These are phyloP conservation scores for Lottia gigantea DNA, from an alignment of 2,888 invertebrate genomes.

Conservation along the genomic window DNA sequence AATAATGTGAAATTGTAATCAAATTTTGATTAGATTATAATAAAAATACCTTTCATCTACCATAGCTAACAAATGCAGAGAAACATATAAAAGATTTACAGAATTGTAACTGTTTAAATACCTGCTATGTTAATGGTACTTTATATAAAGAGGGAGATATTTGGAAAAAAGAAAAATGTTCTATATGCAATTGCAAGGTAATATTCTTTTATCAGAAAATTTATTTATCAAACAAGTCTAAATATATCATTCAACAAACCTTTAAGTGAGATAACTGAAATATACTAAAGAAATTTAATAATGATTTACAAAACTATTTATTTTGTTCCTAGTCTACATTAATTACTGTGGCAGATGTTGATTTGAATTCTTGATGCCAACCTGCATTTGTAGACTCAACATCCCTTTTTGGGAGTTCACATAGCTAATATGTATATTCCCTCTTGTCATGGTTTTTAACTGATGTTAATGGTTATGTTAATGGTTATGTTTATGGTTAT, in stretches of 20 bases:
- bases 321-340: no score
- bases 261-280: no score
- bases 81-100: conserved; percentile 82
- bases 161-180: conserved; percentile 84
- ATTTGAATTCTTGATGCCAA: no score
- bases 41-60: conserved; percentile 19
- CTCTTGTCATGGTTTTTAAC: no score
- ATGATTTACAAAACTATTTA: no score
- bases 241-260: neutral
- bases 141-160: conserved; percentile 85
- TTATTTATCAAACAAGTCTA: neutral
- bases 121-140: conserved; percentile 84
- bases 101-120: conserved; percentile 90
- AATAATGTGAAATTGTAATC: neutral
- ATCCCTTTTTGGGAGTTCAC: no score
- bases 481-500: neutral
- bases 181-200: conserved; percentile 88
- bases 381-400: no score
- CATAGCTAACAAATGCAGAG: conserved; percentile 84
- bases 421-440: no score
- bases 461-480: no score
- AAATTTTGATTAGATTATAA: neutral
- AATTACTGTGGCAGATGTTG: no score
- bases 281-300: no score
- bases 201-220: conserved; percentile 36